Conservation (phyloP, 1,140 invertebrate genomes). For the Sycophila sp. region DNA sequence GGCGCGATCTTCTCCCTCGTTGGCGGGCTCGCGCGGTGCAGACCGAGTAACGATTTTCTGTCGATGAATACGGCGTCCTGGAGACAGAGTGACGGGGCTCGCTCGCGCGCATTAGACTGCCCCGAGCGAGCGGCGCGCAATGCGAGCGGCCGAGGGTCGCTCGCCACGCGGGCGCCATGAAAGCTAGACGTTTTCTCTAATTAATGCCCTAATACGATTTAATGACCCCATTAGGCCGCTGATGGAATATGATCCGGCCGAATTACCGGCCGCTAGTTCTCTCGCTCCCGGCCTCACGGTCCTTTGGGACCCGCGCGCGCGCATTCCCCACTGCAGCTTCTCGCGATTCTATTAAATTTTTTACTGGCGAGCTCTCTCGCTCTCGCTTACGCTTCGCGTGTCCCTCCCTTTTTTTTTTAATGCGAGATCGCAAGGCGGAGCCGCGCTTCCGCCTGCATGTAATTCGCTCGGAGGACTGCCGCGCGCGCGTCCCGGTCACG, state of each 20-base stretch:
- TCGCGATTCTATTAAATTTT: too few relatives aligned
- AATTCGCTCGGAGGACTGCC: too few relatives aligned
- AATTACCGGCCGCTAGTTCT: constrained; percentile 5
- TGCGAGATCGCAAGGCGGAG: too few relatives aligned
- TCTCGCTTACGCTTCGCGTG: too few relatives aligned
- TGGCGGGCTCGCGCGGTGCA: constrained; percentile 29
- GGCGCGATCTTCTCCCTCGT: constrained; percentile 37
- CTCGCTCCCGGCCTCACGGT: neutral
- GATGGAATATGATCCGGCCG: constrained; percentile 25
- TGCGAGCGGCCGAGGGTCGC: neutral
- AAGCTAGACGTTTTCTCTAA: constrained; percentile 41
- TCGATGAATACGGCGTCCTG: constrained; percentile 44
- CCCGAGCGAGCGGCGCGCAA: neutral
- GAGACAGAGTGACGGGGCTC: too few relatives aligned
- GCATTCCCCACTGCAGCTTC: neutral
- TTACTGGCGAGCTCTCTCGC: too few relatives aligned
- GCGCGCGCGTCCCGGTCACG: too few relatives aligned
- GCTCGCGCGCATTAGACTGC: too few relatives aligned
- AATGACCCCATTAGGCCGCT: constrained; percentile 29
- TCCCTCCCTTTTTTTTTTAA: too few relatives aligned
- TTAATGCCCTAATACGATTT: constrained; percentile 42
- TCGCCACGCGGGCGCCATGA: neutral
- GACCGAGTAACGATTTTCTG: constrained; percentile 57
- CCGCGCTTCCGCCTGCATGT: too few relatives aligned
- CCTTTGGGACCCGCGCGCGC: neutral